phyloP scores from a whole-genome alignment of 2,113 vertebrate genomes.

The Procavia capensis region DNA sequence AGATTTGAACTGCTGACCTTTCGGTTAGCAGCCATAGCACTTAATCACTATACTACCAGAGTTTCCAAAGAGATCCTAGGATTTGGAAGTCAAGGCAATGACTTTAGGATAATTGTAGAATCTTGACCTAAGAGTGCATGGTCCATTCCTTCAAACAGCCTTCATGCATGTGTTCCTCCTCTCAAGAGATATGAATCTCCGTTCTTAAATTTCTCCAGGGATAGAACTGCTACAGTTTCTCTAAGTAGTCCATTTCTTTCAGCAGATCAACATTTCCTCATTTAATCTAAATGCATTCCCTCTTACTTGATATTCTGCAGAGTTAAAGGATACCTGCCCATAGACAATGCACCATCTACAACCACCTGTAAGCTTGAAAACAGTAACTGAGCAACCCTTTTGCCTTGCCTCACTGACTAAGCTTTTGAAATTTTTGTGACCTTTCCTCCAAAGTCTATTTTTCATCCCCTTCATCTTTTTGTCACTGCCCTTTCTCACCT shows the following conservation, averaged over 20 bases:
- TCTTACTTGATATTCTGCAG: conserved; percentile 26
- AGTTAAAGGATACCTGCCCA: neutral
- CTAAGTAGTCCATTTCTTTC: neutral
- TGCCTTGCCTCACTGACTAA: neutral
- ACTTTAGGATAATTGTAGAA: neutral
- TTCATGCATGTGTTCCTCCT: neutral
- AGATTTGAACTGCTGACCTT: too few species aligned
- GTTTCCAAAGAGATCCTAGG: neutral
- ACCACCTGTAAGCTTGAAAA: neutral
- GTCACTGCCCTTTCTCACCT: conserved; percentile 71
- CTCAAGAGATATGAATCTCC: neutral
- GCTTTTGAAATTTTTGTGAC: conserved; percentile 65
- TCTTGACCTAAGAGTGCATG: neutral
- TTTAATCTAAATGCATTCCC: conserved; percentile 39
- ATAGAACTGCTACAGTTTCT: neutral
- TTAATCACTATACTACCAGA: too few species aligned
- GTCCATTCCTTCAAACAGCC: neutral
- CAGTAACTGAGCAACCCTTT: conserved; percentile 62
- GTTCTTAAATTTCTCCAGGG: neutral
- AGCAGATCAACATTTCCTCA: neutral
- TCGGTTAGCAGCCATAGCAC: too few species aligned
- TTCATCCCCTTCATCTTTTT: conserved; percentile 70
- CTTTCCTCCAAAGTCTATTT: conserved; percentile 63
- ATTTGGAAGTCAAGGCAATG: neutral
- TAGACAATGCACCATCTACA: neutral